Percentiles rank a stretch among this genome's conserved stretches.
Conservation (phyloP, 2,888 invertebrate species). For the Volucella bombylans region DNA sequence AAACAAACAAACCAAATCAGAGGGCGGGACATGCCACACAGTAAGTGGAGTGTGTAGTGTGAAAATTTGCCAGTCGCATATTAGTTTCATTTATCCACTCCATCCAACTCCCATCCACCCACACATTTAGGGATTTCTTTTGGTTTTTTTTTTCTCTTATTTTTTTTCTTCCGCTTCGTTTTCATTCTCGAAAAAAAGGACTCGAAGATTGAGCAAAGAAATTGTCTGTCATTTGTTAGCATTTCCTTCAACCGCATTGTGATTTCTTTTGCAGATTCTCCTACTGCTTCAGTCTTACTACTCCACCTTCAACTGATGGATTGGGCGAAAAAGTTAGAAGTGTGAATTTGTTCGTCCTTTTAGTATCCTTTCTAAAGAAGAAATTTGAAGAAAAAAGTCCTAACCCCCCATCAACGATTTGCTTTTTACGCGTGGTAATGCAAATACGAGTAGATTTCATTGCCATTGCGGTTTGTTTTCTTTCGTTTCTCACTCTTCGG, state of each 20-base stretch:
- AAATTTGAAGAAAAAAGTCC: background rate
- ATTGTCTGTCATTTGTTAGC: slow-evolving; percentile 71
- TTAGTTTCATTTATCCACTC: slow-evolving; percentile 62
- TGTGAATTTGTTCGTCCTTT: slow-evolving; percentile 68
- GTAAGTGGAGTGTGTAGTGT: slow-evolving; percentile 63
- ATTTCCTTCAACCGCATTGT: slow-evolving; percentile 58
- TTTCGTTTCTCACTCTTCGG: slow-evolving; percentile 12
- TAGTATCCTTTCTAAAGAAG: slow-evolving; percentile 52
- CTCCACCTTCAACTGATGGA: slow-evolving; percentile 1
- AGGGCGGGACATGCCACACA: slow-evolving; percentile 36
- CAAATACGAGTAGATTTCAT: slow-evolving; percentile 70
- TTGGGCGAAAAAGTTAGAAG: slow-evolving; percentile 36
- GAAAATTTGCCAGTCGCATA: slow-evolving; percentile 70
- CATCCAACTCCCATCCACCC: slow-evolving; percentile 19
- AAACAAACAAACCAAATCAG: slow-evolving; percentile 1
- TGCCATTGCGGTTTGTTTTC: slow-evolving; percentile 62
- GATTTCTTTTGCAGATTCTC: slow-evolving; percentile 16
- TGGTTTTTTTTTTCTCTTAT: background rate
- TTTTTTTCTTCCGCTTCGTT: background rate
- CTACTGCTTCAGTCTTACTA: background rate
- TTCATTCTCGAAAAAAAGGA: slow-evolving; percentile 4
- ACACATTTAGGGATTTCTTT: slow-evolving; percentile 36
- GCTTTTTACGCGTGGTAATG: slow-evolving; percentile 59
- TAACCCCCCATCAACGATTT: background rate
- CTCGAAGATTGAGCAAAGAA: slow-evolving; percentile 52